Evolutionary conservation across 1,140 invertebrate genomes (phyloP).

Genomic region (Calycopis cecrops): DNA sequence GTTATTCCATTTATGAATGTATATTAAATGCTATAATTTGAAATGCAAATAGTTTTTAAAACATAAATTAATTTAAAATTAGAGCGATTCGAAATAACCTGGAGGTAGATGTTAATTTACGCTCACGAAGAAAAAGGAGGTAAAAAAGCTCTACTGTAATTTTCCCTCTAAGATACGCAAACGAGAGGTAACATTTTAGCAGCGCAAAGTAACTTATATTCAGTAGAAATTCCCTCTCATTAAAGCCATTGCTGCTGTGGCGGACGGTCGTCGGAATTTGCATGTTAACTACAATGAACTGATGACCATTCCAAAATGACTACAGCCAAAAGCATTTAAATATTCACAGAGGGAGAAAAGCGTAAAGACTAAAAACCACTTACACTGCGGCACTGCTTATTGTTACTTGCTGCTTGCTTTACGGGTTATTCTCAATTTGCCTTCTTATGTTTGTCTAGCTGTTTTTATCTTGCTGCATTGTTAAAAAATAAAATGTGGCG

Average conservation of each 20-base stretch:
- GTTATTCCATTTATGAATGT: background rate
- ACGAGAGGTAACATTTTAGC: conserved; percentile 30
- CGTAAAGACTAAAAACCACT: background rate
- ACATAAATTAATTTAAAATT: conserved; percentile 5
- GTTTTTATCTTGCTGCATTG: no score
- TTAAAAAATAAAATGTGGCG: no score
- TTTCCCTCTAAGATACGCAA: conserved; percentile 27
- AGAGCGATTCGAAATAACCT: conserved; percentile 1
- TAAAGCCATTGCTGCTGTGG: conserved; percentile 25
- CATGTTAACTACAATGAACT: conserved; percentile 20
- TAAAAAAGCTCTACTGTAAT: conserved; percentile 28
- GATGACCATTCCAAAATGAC: conserved; percentile 1
- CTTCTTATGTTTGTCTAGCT: no score
- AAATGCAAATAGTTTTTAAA: conserved; percentile 4
- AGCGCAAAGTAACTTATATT: conserved; percentile 29
- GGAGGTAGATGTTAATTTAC: conserved; percentile 26
- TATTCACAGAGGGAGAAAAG: background rate
- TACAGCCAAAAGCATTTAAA: background rate
- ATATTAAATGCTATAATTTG: conserved; percentile 1
- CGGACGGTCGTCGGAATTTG: conserved; percentile 25
- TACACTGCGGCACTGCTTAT: no score
- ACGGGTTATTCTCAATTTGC: no score
- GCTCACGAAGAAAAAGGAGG: conserved; percentile 20
- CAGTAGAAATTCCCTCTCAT: conserved; percentile 27
- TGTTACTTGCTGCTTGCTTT: no score